Evolutionary conservation across 2,888 invertebrate genomes (phyloP), one percentile per base, ranked within the genome.

Genomic region (Agrochola circellaris): DNA sequence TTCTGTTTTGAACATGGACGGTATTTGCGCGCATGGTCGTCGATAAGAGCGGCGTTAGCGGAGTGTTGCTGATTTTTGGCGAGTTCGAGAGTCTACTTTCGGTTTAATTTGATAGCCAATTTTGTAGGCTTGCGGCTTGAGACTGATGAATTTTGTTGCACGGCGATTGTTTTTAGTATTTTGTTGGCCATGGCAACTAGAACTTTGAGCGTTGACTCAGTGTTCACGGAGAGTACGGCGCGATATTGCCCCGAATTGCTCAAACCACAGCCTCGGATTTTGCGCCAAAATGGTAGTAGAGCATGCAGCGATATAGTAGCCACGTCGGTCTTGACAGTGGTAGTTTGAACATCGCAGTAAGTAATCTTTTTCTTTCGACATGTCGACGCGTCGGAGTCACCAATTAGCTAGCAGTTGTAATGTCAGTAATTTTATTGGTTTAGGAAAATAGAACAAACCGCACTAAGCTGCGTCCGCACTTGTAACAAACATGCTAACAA

Each of bases 1-100:
- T 65, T 65, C 42, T 65, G n/a, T 65, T 65, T 26, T 65, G 65
- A 42, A 65, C 9, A 26, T 20, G 20, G n/a, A 17, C 38, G n/a
- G 38, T 2, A 58, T 58, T 58, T 26, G 7, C 15, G 26, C 17
- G 38, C 38, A 5, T 38, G 38, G 6, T 64, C n/a, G 38, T 9
- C 17, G n/a, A 64, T 38, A 64, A 38, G 38, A 64, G n/a, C 38
- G 23, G 15, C 1, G 23, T 15, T 64, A 64, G 38, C n/a, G 23
- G 23, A 34, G 1, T 64, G 38, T 38, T 64, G 62, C 34, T 15
- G 34, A 38, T 38, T 64, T n/a, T 42, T 42, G 42, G 42, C 42
- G 42, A 42, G 11, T 42, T 38, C 8, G 34, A 34, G 23, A 34
- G 15, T 38, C 15, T 23, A 38, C n/a, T n/a, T 64, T 64, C 4